phyloP scores from a whole-genome alignment of 2,888 invertebrate species.

The Acrobasis consociella region DNA sequence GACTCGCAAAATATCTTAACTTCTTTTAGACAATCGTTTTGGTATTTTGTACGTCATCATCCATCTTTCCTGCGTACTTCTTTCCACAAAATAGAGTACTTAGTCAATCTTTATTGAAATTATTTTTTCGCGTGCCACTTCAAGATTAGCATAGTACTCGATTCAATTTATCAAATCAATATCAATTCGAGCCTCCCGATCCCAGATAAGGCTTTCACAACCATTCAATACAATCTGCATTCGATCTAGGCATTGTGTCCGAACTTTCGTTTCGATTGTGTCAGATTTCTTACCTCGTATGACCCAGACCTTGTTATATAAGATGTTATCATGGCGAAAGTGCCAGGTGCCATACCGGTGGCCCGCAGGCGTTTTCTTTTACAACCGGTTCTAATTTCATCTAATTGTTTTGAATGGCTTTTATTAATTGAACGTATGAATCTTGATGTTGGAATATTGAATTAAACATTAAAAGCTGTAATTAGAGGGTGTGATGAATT shows the following conservation, averaged over 20 bases:
- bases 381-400: conserved; percentile 49
- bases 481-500: conserved; percentile 1
- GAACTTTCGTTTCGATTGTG: conserved; percentile 19
- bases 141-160: background rate
- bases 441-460: conserved; percentile 2
- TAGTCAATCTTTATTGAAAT: too few relatives aligned
- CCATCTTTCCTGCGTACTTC: too few relatives aligned
- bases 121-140: too few relatives aligned
- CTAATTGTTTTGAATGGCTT: conserved; percentile 22
- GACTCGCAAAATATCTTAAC: too few relatives aligned
- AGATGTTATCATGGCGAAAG: conserved; percentile 61
- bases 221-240: conserved; percentile 12
- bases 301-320: conserved; percentile 74
- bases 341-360: conserved; percentile 55
- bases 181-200: conserved; percentile 3
- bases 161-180: conserved; percentile 10
- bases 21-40: too few relatives aligned
- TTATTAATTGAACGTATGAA: conserved; percentile 12
- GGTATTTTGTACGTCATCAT: too few relatives aligned
- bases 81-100: too few relatives aligned
- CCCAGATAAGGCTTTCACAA: conserved; percentile 10
- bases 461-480: conserved; percentile 8
- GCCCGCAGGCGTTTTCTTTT: conserved; percentile 57
- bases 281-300: conserved; percentile 38
- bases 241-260: conserved; percentile 14